Base-by-base conservation (phyloP, 2,113 vertebrate genomes). In the Daphoenositta chrysoptera region DNA sequence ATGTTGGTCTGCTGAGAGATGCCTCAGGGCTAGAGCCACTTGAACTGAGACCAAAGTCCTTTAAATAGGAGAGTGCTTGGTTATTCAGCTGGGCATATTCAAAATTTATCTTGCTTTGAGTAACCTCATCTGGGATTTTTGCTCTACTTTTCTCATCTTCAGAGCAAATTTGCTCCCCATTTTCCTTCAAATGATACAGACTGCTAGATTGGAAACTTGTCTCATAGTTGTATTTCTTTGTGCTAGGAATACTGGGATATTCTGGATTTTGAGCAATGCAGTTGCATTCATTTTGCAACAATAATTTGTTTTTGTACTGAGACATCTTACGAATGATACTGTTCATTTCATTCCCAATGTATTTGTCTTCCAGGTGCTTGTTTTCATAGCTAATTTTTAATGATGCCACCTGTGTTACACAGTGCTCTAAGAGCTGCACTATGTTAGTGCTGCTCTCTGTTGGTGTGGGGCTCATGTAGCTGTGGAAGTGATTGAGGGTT, bases 341-440 rank as follows among this genome's bases (percentile, higher is more conserved):
- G 45, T 76, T 96, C n/a, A 37, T 60, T 78, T 97, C 96, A 50
- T 94, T 96, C n/a, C 86, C 89, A 0, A 61, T 71, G 61, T 33
- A 51, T 81, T 86, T 94, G 27, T 93, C 68, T 20, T 93, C 76
- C 15, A 61, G 31, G 42, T 51, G 39, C 44, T 96, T 86, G 60
- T 90, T 89, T 39, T 96, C 96, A 10, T 97, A 91, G 75, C 71
- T 95, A 60, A 98, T 96, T 65, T 98, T 97, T 86, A 98, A 37
- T 13, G 98, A 98, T 83, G 98, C 97, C 76, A 98, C 91, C 27
- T 97, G 97, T 47, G 97, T 92, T 45, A 98, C 95, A 58, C 98
- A 98, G 60, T 28, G 96, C 64, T 97, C 96, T 57, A 98, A 64
- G 40, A 97, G 75, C 22, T 98, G 96, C 37, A 97, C 94, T 54